A percentile compares a stretch with the other conserved stretches of the same genome.
Evolutionary conservation across 2,113 vertebrate genomes (phyloP).

Genomic region (Nycticebus coucang): DNA sequence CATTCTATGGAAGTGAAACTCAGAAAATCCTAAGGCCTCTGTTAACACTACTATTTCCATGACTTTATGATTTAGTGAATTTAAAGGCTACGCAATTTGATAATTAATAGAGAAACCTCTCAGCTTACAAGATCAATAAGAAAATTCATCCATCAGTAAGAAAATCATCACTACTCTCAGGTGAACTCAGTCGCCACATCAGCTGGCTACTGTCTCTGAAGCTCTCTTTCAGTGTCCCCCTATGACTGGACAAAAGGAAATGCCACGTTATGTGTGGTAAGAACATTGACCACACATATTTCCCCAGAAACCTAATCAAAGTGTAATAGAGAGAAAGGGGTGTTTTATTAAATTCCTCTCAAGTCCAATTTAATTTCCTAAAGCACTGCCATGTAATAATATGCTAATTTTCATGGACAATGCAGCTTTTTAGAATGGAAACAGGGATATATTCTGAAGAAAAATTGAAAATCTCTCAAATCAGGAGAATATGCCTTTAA

Average conservation of each 20-base stretch:
- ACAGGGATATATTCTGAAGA: slow-evolving; percentile 51
- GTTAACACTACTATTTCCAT: background rate
- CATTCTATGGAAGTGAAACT: background rate
- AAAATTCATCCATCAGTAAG: background rate
- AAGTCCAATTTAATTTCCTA: slow-evolving; percentile 56
- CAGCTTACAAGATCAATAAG: background rate
- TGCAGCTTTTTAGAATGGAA: slow-evolving; percentile 48
- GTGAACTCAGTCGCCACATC: background rate
- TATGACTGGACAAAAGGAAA: background rate
- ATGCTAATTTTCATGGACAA: slow-evolving; percentile 53
- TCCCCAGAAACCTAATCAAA: slow-evolving; percentile 38
- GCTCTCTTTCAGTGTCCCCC: background rate
- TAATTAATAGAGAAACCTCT: background rate
- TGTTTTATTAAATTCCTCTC: slow-evolving; percentile 61
- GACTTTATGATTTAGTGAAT: background rate
- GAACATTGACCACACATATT: background rate
- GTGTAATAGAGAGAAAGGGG: background rate
- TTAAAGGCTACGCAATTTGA: background rate
- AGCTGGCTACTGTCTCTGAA: background rate
- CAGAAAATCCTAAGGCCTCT: background rate
- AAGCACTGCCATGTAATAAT: slow-evolving; percentile 35
- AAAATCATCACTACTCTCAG: background rate
- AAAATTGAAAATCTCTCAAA: slow-evolving; percentile 57
- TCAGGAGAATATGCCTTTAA: slow-evolving; percentile 44
- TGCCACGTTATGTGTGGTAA: background rate